Percentiles rank a stretch among this genome's conserved stretches.
These are phyloP conservation scores for Rugalucina vietnamica DNA, from an alignment of 2,888 invertebrate genomes.

Conservation along the genomic window DNA sequence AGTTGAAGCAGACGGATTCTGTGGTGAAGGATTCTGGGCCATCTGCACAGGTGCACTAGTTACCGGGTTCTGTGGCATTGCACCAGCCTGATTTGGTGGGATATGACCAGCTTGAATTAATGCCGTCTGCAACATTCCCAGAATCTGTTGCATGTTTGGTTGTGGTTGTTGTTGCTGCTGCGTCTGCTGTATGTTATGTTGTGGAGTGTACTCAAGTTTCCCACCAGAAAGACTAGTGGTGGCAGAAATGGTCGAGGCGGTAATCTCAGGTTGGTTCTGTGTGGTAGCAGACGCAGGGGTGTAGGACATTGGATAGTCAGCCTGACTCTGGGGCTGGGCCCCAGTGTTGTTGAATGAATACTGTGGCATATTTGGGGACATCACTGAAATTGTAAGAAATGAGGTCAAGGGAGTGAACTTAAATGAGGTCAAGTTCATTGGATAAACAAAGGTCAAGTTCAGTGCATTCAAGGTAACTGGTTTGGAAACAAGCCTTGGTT, in stretches of 20 bases:
- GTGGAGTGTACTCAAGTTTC: conserved; percentile 53
- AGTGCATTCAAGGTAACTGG: no score
- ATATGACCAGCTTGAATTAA: conserved; percentile 18
- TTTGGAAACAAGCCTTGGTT: no score
- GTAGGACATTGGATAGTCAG: background rate
- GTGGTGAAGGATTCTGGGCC: conserved; percentile 1
- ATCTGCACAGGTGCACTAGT: background rate
- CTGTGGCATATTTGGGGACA: conserved; percentile 53
- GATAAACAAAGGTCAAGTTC: no score
- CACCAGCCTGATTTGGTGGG: background rate
- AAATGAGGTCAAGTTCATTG: no score
- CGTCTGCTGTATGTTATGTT: conserved; percentile 13
- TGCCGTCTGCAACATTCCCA: conserved; percentile 34
- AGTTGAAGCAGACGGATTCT: conserved; percentile 6
- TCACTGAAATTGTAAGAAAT: background rate
- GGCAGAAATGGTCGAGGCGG: conserved; percentile 45
- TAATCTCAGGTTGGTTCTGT: conserved; percentile 35
- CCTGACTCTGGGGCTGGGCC: conserved; percentile 23
- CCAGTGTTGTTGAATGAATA: conserved; percentile 62
- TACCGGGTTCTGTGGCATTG: conserved; percentile 13
- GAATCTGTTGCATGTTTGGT: conserved; percentile 20
- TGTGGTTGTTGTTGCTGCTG: conserved; percentile 44
- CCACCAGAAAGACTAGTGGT: conserved; percentile 52
- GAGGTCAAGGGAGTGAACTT: no score
- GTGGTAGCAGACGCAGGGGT: background rate